Evolutionary conservation across 2,797 vertebrate genomes (phyloP).

Genomic region (Phoebastria nigripes): DNA sequence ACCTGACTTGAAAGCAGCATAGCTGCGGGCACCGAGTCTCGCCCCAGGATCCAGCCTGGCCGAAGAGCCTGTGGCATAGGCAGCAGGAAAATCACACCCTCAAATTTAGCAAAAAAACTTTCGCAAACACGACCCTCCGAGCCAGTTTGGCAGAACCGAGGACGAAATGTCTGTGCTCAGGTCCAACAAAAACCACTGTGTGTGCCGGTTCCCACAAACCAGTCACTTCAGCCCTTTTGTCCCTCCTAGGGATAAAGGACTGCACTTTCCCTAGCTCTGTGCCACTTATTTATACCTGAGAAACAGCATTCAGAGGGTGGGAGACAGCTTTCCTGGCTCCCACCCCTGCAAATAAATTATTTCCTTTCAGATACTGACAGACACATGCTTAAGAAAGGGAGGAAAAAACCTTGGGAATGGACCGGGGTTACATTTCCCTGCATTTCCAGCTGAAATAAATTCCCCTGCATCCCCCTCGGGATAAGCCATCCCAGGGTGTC

Average conservation of each 20-base stretch:
- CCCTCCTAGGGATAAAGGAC: neutral
- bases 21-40: neutral
- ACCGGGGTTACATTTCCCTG: neutral
- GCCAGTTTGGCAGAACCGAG: neutral
- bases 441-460: neutral
- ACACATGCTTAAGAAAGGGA: neutral
- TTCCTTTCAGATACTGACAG: neutral
- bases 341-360: neutral
- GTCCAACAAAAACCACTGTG: neutral
- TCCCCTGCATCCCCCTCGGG: accelerated
- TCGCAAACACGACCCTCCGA: neutral
- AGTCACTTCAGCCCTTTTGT: neutral
- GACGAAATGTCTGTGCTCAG: neutral
- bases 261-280: neutral
- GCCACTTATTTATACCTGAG: neutral
- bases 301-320: neutral
- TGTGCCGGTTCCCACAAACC: neutral
- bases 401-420: neutral
- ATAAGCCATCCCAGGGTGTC: neutral
- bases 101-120: neutral
- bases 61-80: neutral
- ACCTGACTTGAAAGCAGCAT: neutral
- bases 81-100: neutral
- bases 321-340: neutral
- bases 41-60: neutral